These are phyloP conservation scores for Stomorhina lunata DNA, from an alignment of 2,888 invertebrate genomes.

Conservation along the genomic window DNA sequence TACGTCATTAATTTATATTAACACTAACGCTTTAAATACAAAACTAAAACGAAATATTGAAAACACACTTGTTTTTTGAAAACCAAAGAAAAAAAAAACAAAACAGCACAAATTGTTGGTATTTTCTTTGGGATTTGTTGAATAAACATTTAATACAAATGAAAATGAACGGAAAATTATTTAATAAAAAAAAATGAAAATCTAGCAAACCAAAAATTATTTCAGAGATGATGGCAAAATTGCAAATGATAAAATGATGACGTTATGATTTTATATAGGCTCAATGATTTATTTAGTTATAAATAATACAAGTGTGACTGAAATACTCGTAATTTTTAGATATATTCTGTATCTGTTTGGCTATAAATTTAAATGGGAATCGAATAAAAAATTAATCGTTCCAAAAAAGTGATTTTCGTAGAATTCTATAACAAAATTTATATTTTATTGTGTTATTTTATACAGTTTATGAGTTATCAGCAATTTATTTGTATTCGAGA, in stretches of 20 bases:
- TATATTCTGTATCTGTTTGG: too few species aligned
- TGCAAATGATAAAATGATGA: conserved; percentile 26
- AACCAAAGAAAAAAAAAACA: background rate
- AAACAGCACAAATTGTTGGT: too few species aligned
- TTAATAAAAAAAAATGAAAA: background rate
- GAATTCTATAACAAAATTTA: too few species aligned
- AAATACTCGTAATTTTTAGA: too few species aligned
- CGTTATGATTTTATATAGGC: conserved; percentile 33
- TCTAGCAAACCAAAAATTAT: background rate
- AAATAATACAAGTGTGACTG: background rate
- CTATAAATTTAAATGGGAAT: too few species aligned
- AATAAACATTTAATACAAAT: background rate
- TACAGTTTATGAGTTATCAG: too few species aligned
- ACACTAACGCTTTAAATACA: background rate
- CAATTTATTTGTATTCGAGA: too few species aligned
- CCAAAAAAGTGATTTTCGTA: too few species aligned
- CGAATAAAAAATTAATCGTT: too few species aligned
- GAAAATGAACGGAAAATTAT: background rate
- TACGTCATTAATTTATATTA: conserved; percentile 57
- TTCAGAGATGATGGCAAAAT: conserved; percentile 5
- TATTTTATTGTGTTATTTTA: too few species aligned
- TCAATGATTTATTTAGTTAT: conserved; percentile 24
- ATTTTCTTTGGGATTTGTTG: background rate
- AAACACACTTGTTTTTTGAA: conserved; percentile 5
- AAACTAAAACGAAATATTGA: conserved; percentile 6